Conservation (phyloP, 2,113 vertebrate genomes). For the Hydrolagus affinis region DNA sequence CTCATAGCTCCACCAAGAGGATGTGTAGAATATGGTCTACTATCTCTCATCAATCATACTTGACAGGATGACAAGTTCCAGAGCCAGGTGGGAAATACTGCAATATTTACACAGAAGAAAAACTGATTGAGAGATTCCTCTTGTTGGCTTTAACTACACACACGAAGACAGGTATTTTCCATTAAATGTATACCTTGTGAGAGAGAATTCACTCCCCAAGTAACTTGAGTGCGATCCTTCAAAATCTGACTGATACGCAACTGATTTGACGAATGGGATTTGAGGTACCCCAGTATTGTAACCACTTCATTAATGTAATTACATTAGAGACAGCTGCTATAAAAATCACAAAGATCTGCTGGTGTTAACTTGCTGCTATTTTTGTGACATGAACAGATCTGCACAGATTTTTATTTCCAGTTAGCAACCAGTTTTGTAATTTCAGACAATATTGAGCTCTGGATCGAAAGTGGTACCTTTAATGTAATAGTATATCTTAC, state of each 20-base stretch:
- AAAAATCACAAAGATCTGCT: neutral
- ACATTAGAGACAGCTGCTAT: neutral
- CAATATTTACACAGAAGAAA: neutral
- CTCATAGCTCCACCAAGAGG: slow-evolving; percentile 14
- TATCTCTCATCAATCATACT: neutral
- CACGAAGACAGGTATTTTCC: too few relatives aligned
- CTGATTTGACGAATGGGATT: neutral
- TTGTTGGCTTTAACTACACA: too few relatives aligned
- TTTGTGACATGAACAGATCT: neutral
- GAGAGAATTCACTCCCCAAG: too few relatives aligned
- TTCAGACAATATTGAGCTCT: neutral
- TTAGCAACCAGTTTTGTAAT: neutral
- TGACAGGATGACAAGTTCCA: neutral
- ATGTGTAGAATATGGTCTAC: neutral
- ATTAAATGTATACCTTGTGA: too few relatives aligned
- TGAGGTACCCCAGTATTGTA: too few relatives aligned
- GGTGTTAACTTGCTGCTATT: neutral
- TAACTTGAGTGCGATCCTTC: too few relatives aligned
- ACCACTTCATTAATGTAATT: neutral
- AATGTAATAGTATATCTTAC: neutral
- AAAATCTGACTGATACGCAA: neutral
- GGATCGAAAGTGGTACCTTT: neutral
- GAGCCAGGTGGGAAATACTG: neutral
- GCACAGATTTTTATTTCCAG: neutral
- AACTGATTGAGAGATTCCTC: neutral